A percentile compares a stretch with the other conserved stretches of the same genome.
Evolutionary conservation across 2,113 vertebrate species (phyloP).

Genomic region (Numenius arquata): DNA sequence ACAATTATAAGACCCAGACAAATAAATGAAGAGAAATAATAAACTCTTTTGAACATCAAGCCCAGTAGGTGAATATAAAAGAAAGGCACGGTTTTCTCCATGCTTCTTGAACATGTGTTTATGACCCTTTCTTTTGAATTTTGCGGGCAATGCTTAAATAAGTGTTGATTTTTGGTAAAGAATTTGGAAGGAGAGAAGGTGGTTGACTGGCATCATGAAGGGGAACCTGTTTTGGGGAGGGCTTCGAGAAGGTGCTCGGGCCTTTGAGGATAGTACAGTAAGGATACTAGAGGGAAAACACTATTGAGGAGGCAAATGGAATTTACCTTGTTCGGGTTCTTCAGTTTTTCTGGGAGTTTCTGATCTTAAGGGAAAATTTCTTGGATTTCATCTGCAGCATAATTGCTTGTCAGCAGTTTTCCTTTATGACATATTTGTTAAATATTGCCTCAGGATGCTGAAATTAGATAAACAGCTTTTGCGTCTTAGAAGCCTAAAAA

Average conservation of each 20-base stretch:
- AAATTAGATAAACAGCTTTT: not conserved
- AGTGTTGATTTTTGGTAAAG: not conserved
- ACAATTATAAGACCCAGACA: not conserved
- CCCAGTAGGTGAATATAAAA: not conserved
- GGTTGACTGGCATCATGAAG: not conserved
- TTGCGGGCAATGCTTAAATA: not conserved
- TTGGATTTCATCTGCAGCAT: not conserved
- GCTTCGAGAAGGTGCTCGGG: not conserved
- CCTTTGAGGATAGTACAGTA: not conserved
- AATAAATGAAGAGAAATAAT: not conserved
- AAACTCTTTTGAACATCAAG: not conserved
- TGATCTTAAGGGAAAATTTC: not conserved
- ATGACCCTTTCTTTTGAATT: not conserved
- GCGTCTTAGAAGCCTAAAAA: not conserved
- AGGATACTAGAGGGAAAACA: not conserved
- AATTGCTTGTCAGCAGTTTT: not conserved
- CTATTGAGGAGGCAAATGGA: not conserved
- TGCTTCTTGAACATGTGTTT: not conserved
- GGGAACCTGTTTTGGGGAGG: not conserved
- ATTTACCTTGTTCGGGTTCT: not conserved
- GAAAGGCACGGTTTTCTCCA: not conserved
- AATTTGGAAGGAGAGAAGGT: not conserved
- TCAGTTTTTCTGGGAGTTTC: not conserved
- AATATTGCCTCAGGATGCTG: not conserved
- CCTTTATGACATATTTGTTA: not conserved